Percentiles rank a stretch among this genome's conserved stretches.
phyloP scores from a whole-genome alignment of 2,113 vertebrate species.

The Eonycteris spelaea region DNA sequence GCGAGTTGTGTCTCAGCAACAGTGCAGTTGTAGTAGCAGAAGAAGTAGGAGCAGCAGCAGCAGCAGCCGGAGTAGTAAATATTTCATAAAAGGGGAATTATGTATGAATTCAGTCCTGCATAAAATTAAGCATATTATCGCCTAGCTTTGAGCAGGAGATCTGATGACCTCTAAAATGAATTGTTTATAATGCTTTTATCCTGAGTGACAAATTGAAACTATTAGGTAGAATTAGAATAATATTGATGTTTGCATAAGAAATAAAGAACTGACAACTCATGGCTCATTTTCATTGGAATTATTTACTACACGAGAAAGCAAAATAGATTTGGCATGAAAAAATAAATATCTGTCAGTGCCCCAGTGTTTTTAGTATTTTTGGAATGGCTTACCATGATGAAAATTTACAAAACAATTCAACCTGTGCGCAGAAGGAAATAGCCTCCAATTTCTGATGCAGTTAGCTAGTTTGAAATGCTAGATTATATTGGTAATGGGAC shows the following conservation, averaged over 20 bases:
- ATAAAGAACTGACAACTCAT: slow-evolving; percentile 53
- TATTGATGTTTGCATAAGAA: slow-evolving; percentile 69
- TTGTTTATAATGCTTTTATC: slow-evolving; percentile 71
- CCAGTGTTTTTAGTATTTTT: slow-evolving; percentile 54
- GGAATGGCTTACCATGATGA: slow-evolving; percentile 51
- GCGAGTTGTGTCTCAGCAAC: not conserved
- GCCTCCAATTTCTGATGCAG: slow-evolving; percentile 25
- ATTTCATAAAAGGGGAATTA: slow-evolving; percentile 38
- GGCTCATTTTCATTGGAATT: slow-evolving; percentile 72
- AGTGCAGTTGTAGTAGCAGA: not conserved
- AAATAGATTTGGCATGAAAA: slow-evolving; percentile 75
- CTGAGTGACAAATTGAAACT: slow-evolving; percentile 69
- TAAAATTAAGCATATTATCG: slow-evolving; percentile 56
- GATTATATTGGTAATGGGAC: slow-evolving; percentile 10
- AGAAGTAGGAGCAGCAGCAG: not conserved
- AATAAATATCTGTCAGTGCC: slow-evolving; percentile 65
- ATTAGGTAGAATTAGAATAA: slow-evolving; percentile 75
- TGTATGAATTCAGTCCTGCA: slow-evolving; percentile 36
- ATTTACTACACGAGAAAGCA: slow-evolving; percentile 72
- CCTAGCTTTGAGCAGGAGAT: slow-evolving; percentile 37
- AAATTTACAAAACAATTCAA: slow-evolving; percentile 58
- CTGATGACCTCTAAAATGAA: slow-evolving; percentile 61
- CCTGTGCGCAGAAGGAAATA: slow-evolving; percentile 61
- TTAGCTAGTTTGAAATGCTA: slow-evolving; percentile 46
- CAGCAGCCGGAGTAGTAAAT: not conserved